Evolutionary conservation across 2,888 invertebrate genomes (phyloP).

Genomic region (Drosophila yooni): DNA sequence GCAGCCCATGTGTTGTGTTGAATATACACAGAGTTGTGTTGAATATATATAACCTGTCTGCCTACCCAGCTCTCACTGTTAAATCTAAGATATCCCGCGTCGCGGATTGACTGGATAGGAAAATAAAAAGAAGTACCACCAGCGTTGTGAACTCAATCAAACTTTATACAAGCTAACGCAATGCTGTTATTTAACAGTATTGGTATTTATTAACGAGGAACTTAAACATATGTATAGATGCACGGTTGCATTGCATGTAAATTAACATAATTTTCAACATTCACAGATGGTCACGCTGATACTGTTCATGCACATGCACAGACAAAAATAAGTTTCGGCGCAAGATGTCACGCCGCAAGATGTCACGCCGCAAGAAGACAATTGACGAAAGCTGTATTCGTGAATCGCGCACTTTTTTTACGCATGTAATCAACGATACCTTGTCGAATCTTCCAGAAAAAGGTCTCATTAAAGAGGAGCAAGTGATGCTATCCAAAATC

Average conservation of each 20-base stretch:
- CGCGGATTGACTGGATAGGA: too few relatives aligned
- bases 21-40: neutral
- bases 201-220: neutral
- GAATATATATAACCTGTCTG: neutral
- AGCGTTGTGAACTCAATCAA: too few relatives aligned
- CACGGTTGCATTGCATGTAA: neutral
- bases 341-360: slow-evolving; percentile 1
- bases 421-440: slow-evolving; percentile 1
- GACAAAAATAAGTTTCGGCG: neutral
- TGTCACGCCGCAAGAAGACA: neutral
- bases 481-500: slow-evolving; percentile 1
- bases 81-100: too few relatives aligned
- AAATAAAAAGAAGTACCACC: neutral
- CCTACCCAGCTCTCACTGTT: neutral
- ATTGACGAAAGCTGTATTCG: slow-evolving; percentile 12
- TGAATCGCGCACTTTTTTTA: slow-evolving; percentile 29
- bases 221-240: neutral
- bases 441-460: neutral
- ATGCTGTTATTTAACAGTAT: neutral
- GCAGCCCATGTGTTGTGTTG: slow-evolving; percentile 1
- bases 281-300: neutral
- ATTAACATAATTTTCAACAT: neutral
- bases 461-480: neutral
- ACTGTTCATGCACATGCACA: neutral
- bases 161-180: neutral